These are phyloP conservation scores for Drosophila birchii DNA, from an alignment of 2,888 invertebrate species.

Conservation along the genomic window DNA sequence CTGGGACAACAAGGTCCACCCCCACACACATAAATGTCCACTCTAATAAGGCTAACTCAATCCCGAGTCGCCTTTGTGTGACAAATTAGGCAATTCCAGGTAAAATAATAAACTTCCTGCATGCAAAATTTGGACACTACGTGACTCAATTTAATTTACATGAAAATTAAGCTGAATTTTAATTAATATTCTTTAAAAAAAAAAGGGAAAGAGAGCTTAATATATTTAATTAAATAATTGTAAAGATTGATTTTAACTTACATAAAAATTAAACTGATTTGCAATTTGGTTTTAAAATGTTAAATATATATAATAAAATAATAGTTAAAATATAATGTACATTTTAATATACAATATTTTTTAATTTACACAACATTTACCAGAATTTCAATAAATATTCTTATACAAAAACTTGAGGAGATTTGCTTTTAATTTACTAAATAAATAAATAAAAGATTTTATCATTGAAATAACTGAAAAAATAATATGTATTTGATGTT, in stretches of 20 bases:
- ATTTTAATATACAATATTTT: too few relatives aligned
- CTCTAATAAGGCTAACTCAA: conserved; percentile 24
- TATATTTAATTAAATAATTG: too few relatives aligned
- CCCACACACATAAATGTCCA: conserved; percentile 2
- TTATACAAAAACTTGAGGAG: too few relatives aligned
- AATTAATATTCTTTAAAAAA: not conserved
- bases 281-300: too few relatives aligned
- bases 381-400: not conserved
- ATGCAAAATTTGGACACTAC: conserved; percentile 1
- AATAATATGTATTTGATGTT: not conserved
- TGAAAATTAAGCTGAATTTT: not conserved
- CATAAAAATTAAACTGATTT: too few relatives aligned
- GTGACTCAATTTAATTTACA: not conserved
- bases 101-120: conserved; percentile 8
- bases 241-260: too few relatives aligned
- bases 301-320: too few relatives aligned
- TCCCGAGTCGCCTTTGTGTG: conserved; percentile 1
- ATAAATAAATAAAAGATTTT: too few relatives aligned
- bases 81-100: conserved; percentile 26
- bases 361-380: too few relatives aligned
- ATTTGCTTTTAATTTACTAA: too few relatives aligned
- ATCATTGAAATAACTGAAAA: not conserved
- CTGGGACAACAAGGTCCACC: conserved; percentile 8
- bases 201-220: not conserved
- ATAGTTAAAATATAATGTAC: too few relatives aligned